These are phyloP conservation scores for Tadarida brasiliensis DNA, from an alignment of 2,797 vertebrate species.

Conservation along the genomic window DNA sequence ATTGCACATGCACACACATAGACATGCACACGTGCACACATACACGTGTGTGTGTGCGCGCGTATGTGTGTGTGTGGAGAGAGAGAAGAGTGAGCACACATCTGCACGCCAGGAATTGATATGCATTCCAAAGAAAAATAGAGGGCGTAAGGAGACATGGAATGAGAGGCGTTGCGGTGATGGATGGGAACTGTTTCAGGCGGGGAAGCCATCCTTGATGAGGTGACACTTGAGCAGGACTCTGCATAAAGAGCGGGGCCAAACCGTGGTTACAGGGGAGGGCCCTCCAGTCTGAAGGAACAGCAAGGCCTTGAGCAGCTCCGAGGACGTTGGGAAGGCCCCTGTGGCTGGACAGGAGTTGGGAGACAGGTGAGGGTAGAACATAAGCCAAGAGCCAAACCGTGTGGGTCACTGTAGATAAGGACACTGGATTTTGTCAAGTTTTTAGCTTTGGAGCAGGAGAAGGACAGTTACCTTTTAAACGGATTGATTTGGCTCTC, in stretches of 20 bases:
- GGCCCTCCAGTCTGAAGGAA: not conserved
- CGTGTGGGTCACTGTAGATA: not conserved
- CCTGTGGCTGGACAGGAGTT: not conserved
- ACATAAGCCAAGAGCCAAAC: not conserved
- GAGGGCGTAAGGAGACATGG: not conserved
- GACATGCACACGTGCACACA: accelerated
- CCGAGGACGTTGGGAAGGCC: not conserved
- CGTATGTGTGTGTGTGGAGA: not conserved
- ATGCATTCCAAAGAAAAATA: not conserved
- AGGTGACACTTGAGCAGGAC: not conserved
- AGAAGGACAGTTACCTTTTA: not conserved
- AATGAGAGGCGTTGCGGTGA: not conserved
- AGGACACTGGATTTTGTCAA: not conserved
- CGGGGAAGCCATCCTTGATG: not conserved
- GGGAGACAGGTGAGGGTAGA: not conserved
- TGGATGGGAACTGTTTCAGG: not conserved
- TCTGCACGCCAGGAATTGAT: not conserved
- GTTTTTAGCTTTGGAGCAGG: not conserved
- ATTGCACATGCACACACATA: not conserved
- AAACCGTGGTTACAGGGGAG: not conserved
- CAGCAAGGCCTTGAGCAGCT: not conserved
- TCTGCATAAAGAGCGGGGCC: not conserved
- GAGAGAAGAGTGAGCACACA: not conserved
- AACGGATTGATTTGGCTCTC: not conserved
- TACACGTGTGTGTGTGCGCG: not conserved